Evolutionary conservation across 2,797 vertebrate species (phyloP).

Genomic region (Borostomias antarcticus): DNA sequence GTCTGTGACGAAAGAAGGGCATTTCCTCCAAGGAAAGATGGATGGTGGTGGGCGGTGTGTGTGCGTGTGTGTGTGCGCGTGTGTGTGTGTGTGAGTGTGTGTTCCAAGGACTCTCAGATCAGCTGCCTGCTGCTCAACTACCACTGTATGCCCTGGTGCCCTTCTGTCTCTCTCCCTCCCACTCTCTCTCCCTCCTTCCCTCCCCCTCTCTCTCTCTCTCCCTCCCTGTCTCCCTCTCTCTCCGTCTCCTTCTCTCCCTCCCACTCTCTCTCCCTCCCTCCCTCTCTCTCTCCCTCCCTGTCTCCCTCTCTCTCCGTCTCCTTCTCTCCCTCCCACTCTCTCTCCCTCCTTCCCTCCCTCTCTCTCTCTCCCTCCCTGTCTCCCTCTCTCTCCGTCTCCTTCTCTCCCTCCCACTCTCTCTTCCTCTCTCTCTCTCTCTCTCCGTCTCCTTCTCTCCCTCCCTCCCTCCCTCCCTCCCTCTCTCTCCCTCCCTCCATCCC

Average conservation of each 20-base stretch:
- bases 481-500: background rate
- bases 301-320: background rate
- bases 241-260: background rate
- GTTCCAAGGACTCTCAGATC: background rate
- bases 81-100: no score
- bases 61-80: no score
- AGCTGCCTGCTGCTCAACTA: background rate
- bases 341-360: background rate
- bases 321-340: background rate
- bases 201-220: background rate
- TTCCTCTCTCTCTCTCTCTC: background rate
- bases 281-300: background rate
- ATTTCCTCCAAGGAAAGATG: background rate
- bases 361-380: background rate
- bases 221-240: slow-evolving; percentile 1
- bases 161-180: slow-evolving; percentile 1
- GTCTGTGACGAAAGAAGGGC: background rate
- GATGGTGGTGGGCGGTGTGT: background rate
- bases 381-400: background rate
- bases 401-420: background rate
- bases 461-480: background rate
- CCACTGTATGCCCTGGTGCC: background rate
- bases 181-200: slow-evolving; percentile 1
- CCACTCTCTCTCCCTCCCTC: slow-evolving; percentile 10
- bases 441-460: background rate